Base-by-base conservation (phyloP, 2,888 invertebrate genomes). In the Antheraea assamensis region DNA sequence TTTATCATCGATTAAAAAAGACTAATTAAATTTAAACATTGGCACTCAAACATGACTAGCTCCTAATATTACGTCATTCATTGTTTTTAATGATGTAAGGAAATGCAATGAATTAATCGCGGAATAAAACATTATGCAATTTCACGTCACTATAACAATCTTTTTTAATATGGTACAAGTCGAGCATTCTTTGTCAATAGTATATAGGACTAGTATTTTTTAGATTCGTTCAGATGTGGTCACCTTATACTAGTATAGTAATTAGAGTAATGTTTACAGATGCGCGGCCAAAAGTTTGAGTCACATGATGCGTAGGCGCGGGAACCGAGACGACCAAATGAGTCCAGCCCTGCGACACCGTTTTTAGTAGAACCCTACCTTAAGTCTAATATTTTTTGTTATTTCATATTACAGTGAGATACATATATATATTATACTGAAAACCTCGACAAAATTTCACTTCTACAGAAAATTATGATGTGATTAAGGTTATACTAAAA, bases 191-290 rank as follows among this genome's bases (percentile, higher is more conserved):
- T 27, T 15, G 30, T 27, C 61, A 27, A 30, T 5, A 27, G 3
- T 27, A 30, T 30, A 64, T 30, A 58, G 58, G n/a, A 24, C 24
- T 58, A 24, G 58, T 73, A 75, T 81, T 79, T 72, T 75, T 81
- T 75, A 64, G 74, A 73, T 75, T 75, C 61, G 77, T 76, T 77
- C 77, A 75, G 80, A 76, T 83, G 79, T 82, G 83, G 81, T 85
- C 83, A 82, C 84, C 87, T 83, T 84, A 83, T 81, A 80, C 79
- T 81, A 76, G 81, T 85, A 84, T 82, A 83, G 86, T 89, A 91
- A 91, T 92, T 88, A 92, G 89, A 85, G 85, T 89, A 89, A 89
- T 92, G 92, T 93, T 92, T 92, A 93, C 90, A 86, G 90, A 87
- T 89, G 83, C 82, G 86, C 88, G 78, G 91, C 91, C 90, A 91